Conservation (phyloP, 2,113 vertebrate species). For the Mobula hypostoma region DNA sequence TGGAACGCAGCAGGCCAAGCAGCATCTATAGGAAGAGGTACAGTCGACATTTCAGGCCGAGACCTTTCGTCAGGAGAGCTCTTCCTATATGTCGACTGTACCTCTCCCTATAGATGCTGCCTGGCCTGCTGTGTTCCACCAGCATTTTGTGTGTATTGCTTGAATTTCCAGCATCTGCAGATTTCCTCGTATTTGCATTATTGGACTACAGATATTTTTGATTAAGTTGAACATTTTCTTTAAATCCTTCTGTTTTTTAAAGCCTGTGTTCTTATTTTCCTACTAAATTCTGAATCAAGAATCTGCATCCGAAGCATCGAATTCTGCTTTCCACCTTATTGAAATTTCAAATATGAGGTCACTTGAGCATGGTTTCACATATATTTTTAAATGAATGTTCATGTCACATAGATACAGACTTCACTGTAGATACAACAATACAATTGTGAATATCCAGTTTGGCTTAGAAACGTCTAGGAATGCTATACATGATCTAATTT, state of each 20-base stretch:
- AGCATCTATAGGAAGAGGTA: no score
- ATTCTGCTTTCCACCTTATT: neutral
- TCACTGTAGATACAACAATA: neutral
- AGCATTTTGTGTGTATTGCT: no score
- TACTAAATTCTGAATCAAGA: neutral
- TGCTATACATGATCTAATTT: neutral
- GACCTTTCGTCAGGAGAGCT: no score
- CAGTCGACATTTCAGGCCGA: no score
- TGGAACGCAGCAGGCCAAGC: no score
- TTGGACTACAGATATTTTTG: neutral
- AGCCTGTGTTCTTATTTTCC: neutral
- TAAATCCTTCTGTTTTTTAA: neutral
- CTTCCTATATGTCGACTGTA: no score
- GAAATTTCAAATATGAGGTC: neutral
- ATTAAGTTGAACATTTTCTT: no score
- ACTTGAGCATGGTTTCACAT: constrained; percentile 1
- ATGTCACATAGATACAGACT: constrained; percentile 21
- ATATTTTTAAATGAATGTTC: neutral
- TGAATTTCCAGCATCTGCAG: no score
- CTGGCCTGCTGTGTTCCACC: no score
- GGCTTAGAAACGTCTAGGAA: neutral
- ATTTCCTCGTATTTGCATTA: no score
- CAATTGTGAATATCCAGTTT: constrained; percentile 29
- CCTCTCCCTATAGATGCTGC: no score
- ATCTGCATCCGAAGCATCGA: neutral